phyloP scores from a whole-genome alignment of 1,140 invertebrate species.

The Cotesia chilonis region DNA sequence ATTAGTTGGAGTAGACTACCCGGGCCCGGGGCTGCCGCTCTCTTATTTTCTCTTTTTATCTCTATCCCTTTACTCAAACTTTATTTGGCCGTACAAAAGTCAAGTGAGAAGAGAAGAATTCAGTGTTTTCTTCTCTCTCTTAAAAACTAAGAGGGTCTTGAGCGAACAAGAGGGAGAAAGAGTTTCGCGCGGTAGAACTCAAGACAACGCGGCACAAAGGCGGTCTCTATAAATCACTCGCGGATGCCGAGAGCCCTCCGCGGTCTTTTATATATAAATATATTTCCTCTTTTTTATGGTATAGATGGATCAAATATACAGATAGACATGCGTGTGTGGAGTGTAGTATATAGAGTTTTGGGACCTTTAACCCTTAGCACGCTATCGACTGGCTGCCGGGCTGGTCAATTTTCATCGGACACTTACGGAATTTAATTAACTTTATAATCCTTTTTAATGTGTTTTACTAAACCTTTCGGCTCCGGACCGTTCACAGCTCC shows the following conservation, averaged over 20 bases:
- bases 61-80: slow-evolving; percentile 29
- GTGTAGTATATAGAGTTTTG: not conserved
- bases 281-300: not conserved
- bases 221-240: slow-evolving; percentile 49
- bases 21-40: not conserved
- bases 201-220: slow-evolving; percentile 45
- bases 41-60: slow-evolving; percentile 29
- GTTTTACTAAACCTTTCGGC: not conserved
- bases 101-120: slow-evolving; percentile 21
- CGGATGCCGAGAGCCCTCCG: slow-evolving; percentile 28
- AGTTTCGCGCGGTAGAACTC: slow-evolving; percentile 36
- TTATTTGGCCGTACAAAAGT: slow-evolving; percentile 26
- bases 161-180: not conserved
- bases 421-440: slow-evolving; percentile 23
- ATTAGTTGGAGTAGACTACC: too few species aligned
- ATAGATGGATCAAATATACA: slow-evolving; percentile 5
- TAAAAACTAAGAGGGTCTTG: not conserved
- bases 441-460: not conserved
- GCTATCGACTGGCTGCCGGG: slow-evolving; percentile 25
- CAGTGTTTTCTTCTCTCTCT: slow-evolving; percentile 8
- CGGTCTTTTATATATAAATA: slow-evolving; percentile 8
- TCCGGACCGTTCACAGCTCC: too few species aligned
- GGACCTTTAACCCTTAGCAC: slow-evolving; percentile 34
- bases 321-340: slow-evolving; percentile 11
- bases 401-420: slow-evolving; percentile 20